Conservation (phyloP, 30 jellyfish, hydroid and myxozoan genomes). For the Pseudorhiza aurosa region DNA sequence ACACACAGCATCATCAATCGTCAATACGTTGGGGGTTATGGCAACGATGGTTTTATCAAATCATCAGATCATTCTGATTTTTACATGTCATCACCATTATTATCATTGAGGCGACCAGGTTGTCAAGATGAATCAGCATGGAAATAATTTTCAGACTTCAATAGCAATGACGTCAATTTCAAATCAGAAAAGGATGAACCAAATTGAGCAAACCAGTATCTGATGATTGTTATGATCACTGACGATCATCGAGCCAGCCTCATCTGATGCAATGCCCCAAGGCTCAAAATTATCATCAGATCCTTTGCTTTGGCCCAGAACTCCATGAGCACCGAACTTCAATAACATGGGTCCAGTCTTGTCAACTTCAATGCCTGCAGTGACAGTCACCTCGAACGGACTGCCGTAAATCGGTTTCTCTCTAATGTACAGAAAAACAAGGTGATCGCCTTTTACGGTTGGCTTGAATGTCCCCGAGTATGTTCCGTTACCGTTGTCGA, state of each 20-base stretch:
- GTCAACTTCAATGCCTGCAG: constrained; percentile 88
- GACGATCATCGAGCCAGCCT: constrained; percentile 69
- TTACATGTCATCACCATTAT: no score
- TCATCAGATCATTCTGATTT: no score
- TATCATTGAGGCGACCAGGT: no score
- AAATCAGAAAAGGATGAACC: no score
- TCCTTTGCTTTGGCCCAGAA: constrained; percentile 45
- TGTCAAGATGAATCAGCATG: no score
- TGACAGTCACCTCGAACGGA: constrained; percentile 86
- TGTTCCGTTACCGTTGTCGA: constrained; percentile 78
- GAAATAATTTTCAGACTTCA: no score
- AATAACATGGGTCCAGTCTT: constrained; percentile 91
- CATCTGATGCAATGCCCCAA: constrained; percentile 92
- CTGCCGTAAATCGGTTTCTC: constrained; percentile 82
- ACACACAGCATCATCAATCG: no score
- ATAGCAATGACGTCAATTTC: no score
- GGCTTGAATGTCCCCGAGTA: constrained; percentile 81
- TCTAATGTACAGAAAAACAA: constrained; percentile 61
- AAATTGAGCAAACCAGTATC: constrained; percentile 62
- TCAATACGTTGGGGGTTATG: no score
- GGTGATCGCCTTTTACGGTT: constrained; percentile 66
- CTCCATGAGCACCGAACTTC: constrained; percentile 88
- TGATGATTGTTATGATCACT: constrained; percentile 95
- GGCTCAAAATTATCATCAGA: constrained; percentile 95
- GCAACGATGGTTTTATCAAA: no score